These are phyloP conservation scores for Megalops atlanticus DNA, from an alignment of 2,113 vertebrate species.

Conservation along the genomic window DNA sequence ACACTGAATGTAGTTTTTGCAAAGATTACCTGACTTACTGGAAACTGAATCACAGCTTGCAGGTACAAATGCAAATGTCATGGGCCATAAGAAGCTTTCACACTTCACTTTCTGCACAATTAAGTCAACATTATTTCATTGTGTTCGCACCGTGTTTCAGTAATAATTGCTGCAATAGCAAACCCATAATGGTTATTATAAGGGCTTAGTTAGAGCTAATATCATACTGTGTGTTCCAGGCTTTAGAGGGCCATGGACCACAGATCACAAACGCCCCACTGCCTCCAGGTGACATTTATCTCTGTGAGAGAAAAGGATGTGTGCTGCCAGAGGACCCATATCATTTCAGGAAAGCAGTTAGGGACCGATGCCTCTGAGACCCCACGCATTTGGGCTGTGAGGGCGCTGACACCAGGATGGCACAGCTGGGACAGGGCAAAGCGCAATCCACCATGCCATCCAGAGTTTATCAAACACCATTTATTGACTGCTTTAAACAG, in stretches of 20 bases:
- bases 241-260: not conserved
- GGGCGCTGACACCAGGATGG: not conserved
- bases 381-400: not conserved
- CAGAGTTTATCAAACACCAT: not conserved
- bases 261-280: not conserved
- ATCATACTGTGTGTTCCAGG: not conserved
- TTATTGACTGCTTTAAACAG: constrained; percentile 11
- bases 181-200: not conserved
- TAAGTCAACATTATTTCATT: not conserved
- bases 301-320: not conserved
- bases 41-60: too few relatives aligned
- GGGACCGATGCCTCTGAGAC: not conserved
- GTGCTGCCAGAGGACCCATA: not conserved
- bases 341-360: not conserved
- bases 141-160: not conserved
- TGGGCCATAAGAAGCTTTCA: not conserved
- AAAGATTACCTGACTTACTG: too few relatives aligned
- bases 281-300: not conserved
- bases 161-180: not conserved
- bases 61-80: not conserved
- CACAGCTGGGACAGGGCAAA: too few relatives aligned
- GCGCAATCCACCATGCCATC: not conserved
- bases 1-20: too few relatives aligned
- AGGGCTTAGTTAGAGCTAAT: not conserved
- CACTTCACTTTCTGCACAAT: not conserved